Evolutionary conservation across 2,888 invertebrate species (phyloP), one percentile per base, ranked within the genome.

Genomic region (Eristalis tenax): DNA sequence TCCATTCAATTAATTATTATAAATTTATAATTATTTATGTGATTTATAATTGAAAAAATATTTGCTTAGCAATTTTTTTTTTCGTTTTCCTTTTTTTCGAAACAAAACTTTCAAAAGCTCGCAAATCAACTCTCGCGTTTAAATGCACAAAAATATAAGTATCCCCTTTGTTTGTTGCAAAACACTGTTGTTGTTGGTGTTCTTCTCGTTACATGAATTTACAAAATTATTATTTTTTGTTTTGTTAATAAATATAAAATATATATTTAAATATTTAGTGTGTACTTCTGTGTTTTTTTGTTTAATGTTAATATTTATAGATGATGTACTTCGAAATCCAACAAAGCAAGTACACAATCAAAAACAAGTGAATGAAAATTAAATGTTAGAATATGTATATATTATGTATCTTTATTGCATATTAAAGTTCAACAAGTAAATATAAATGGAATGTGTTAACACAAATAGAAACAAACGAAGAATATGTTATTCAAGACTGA

Each of bases 361-460:
- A 70, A 57, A 35, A 69, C 28, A 57, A 35, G 40, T n/a, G 28
- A 66, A 65, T 13, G 22, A 71, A 79, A 79, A 23, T 43, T 50
- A 66, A 79, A 23, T 69, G 13, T 59, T 23, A 57, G 76, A 40
- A 15, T 50, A 43, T 10, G 5, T 32, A 50, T 50, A 50, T 50
- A 18, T 50, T 50, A 50, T 50, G 18, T 18, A 50, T 50, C n/a
- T 18, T 50, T 18, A 50, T 43, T 43, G 43, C n/a, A 15, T 43
- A 50, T n/a, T 50, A 18, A 5, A 50, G 50, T 50, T 50, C 18
- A 75, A 65, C 70, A 18, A 70, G 6, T 65, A 79, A 73, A 57
- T 18, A 35, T 64, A 71, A 66, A 71, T 83, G 83, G 83, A 83
- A 83, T 83, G 83, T 83, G 71, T 83, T 82, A 82, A 68, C 76